Percentiles rank a stretch among this genome's conserved stretches.
These are phyloP conservation scores for Clusia tigrina DNA, from an alignment of 2,888 invertebrate species.

Conservation along the genomic window DNA sequence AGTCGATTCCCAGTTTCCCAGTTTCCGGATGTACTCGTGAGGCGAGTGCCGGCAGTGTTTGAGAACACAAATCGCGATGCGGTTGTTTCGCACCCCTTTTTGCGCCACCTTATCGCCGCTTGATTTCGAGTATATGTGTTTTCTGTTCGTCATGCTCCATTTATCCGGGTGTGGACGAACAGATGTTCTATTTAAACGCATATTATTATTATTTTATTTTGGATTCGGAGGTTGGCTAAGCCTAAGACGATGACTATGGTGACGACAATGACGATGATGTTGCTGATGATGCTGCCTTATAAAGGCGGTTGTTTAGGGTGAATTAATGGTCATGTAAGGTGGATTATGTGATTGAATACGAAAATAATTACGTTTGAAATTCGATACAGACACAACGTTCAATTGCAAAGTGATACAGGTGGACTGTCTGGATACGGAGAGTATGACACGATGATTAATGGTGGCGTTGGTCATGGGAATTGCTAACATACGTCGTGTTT, in stretches of 20 bases:
- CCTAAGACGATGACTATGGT: constrained; percentile 28
- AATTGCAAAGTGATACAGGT: constrained; percentile 27
- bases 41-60: not conserved
- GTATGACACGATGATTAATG: constrained; percentile 44
- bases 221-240: constrained; percentile 9
- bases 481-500: not conserved
- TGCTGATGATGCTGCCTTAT: constrained; percentile 46
- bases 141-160: constrained; percentile 65
- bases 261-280: constrained; percentile 25
- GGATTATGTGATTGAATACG: constrained; percentile 60
- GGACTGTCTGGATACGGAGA: constrained; percentile 36
- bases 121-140: constrained; percentile 44
- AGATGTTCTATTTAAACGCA: constrained; percentile 65
- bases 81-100: not conserved
- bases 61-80: not conserved
- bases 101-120: not conserved
- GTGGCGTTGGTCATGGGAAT: not conserved
- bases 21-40: constrained; percentile 7
- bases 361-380: constrained; percentile 63
- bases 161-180: constrained; percentile 64
- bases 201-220: constrained; percentile 61
- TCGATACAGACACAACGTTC: constrained; percentile 55
- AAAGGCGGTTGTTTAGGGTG: constrained; percentile 61
- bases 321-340: constrained; percentile 64
- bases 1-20: constrained; percentile 54